A percentile compares a stretch with the other conserved stretches of the same genome.
Evolutionary conservation across 2,797 vertebrate genomes (phyloP).

Genomic region (Pipistrellus nathusii): DNA sequence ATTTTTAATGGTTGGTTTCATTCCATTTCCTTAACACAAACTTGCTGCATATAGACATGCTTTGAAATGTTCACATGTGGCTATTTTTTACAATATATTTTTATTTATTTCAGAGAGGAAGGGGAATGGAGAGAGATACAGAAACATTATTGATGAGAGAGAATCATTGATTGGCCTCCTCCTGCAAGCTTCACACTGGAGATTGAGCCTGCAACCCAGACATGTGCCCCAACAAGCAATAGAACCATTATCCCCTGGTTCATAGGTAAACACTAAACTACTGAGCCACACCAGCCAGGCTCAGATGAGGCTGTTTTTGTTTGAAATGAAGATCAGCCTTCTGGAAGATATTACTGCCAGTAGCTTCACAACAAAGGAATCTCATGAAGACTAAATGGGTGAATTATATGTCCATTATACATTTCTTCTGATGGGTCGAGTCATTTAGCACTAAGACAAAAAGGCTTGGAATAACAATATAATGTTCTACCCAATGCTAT

Average conservation of each 20-base stretch:
- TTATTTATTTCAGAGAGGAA: too few relatives aligned
- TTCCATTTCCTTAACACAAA: slow-evolving; percentile 56
- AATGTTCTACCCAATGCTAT: slow-evolving; percentile 30
- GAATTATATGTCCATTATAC: slow-evolving; percentile 62
- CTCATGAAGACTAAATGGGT: slow-evolving; percentile 56
- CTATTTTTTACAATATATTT: too few relatives aligned
- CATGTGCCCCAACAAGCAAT: too few relatives aligned
- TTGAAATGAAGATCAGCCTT: slow-evolving; percentile 56
- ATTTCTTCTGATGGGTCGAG: slow-evolving; percentile 65
- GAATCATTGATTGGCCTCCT: too few relatives aligned
- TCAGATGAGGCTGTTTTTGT: slow-evolving; percentile 33
- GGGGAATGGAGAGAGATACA: too few relatives aligned
- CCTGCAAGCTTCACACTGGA: too few relatives aligned
- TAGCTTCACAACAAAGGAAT: slow-evolving; percentile 67
- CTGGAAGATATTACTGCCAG: slow-evolving; percentile 50
- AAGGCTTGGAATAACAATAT: slow-evolving; percentile 52
- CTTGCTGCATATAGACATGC: not conserved
- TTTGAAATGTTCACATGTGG: slow-evolving; percentile 13
- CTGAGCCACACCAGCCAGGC: too few relatives aligned
- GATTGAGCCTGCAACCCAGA: too few relatives aligned
- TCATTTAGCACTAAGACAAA: slow-evolving; percentile 53
- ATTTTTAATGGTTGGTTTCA: slow-evolving; percentile 31
- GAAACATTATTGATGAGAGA: too few relatives aligned
- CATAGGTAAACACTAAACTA: too few relatives aligned
- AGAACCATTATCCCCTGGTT: too few relatives aligned